These are phyloP conservation scores for Drosophila eohydei DNA, from an alignment of 2,888 invertebrate species.

Conservation along the genomic window DNA sequence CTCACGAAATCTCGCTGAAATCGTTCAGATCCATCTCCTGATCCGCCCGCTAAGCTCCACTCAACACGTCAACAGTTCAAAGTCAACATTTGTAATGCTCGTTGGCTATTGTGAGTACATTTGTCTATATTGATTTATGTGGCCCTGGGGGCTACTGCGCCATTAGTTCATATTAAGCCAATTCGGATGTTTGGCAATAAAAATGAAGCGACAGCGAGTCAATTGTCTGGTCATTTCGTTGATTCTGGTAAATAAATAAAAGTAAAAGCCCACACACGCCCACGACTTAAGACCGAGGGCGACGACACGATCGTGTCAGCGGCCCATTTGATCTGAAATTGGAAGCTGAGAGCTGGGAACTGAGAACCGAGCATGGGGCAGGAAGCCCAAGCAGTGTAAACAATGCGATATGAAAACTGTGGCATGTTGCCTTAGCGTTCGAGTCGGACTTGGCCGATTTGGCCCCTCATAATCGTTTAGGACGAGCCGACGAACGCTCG, in stretches of 20 bases:
- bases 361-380: constrained; percentile 4
- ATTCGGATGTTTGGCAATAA: constrained; percentile 69
- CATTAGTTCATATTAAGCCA: constrained; percentile 64
- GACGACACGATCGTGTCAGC: constrained; percentile 78
- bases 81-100: background rate
- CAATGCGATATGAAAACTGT: constrained; percentile 50
- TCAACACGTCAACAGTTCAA: background rate
- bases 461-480: constrained; percentile 66
- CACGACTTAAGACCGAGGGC: constrained; percentile 52
- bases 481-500: constrained; percentile 43
- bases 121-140: constrained; percentile 52
- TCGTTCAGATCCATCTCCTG: no score
- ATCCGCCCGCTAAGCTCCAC: background rate
- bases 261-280: constrained; percentile 58
- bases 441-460: constrained; percentile 10
- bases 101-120: constrained; percentile 4
- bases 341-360: constrained; percentile 15
- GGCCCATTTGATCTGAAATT: constrained; percentile 70
- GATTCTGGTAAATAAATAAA: constrained; percentile 49
- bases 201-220: constrained; percentile 60
- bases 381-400: constrained; percentile 19
- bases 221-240: constrained; percentile 44
- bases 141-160: constrained; percentile 35
- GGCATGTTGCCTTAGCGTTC: constrained; percentile 67
- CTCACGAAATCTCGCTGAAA: background rate